phyloP scores from a whole-genome alignment of 1,140 invertebrate genomes.

The Scaptomyza montana region DNA sequence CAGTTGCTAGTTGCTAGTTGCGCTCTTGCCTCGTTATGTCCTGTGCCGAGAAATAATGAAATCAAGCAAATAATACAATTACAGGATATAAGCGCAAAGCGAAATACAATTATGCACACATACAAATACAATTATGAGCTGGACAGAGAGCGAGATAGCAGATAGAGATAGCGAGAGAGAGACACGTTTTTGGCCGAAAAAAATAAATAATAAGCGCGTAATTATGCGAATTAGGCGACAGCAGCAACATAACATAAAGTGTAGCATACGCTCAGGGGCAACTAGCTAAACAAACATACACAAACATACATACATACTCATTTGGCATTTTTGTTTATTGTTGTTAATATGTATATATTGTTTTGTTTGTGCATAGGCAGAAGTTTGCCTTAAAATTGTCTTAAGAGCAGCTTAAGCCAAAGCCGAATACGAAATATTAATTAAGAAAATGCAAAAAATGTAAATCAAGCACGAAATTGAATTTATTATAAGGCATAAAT shows the following conservation, averaged over 20 bases:
- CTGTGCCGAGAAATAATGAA: slow-evolving; percentile 62
- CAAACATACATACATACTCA: slow-evolving; percentile 11
- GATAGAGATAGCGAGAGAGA: slow-evolving; percentile 22
- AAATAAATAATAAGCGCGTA: slow-evolving; percentile 81
- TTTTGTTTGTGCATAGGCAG: neutral
- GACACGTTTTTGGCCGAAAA: slow-evolving; percentile 58
- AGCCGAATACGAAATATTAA: too few relatives aligned
- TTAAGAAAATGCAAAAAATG: too few relatives aligned
- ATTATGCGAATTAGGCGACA: slow-evolving; percentile 79
- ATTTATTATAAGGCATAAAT: too few relatives aligned
- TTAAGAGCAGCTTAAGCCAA: too few relatives aligned
- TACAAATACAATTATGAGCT: slow-evolving; percentile 16
- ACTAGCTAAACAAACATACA: slow-evolving; percentile 43
- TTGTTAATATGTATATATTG: slow-evolving; percentile 6
- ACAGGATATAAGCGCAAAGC: slow-evolving; percentile 70
- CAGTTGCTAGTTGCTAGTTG: slow-evolving; percentile 2
- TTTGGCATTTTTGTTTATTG: slow-evolving; percentile 24
- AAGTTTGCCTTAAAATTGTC: neutral
- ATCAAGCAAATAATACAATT: slow-evolving; percentile 80
- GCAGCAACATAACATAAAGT: slow-evolving; percentile 72
- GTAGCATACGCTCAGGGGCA: slow-evolving; percentile 76
- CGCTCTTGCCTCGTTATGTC: slow-evolving; percentile 10
- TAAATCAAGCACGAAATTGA: too few relatives aligned
- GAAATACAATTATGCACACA: slow-evolving; percentile 71
- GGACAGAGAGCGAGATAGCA: slow-evolving; percentile 13